Base-by-base conservation (phyloP, 1,140 invertebrate genomes). In the Calephelis virginiensis region DNA sequence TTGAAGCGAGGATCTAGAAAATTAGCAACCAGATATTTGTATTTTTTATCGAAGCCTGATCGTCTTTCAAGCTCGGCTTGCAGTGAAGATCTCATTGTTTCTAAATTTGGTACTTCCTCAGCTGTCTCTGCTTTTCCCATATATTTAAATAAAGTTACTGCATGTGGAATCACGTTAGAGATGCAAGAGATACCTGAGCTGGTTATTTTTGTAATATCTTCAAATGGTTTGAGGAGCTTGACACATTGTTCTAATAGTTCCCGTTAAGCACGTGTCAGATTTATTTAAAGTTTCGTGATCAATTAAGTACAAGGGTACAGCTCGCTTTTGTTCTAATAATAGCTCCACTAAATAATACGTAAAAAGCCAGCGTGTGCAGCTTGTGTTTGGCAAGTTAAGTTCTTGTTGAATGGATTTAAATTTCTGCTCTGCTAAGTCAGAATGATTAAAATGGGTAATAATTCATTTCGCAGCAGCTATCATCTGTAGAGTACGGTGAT, bases 281-380 rank as follows among this genome's bases (percentile, higher is more conserved):
- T 77, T 66, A n/a, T 28, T n/a, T 37, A 77, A 59, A 17, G 61
- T 74, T 8, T 74, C 71, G 37, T 81, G 73, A 60, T 77, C 76
- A 13, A 74, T 38, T 59, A 77, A 49, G 28, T 82, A 78, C 53
- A 78, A 49, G n/a, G 74, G 77, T 1, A 80, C 48, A 69, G 76
- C 76, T 63, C 70, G 71, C 43, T 76, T 77, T 71, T 80, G 73
- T 72, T 79, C 73, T 72, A 77, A 72, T 66, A 79, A 72, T 8
- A 72, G 69, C 50, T 74, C 68, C 59, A 75, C 67, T 65, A 79
- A 68, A 72, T 80, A 77, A 70, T 73, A 80, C 4, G 72, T 74
- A 48, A 70, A 76, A 69, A 78, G 78, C 72, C 76, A 78, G n/a
- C 77, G 47, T 48, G 74, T 76, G 63, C 67, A 73, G 76, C 77